Evolutionary conservation across 1,140 invertebrate species (phyloP).

Genomic region (Saccostrea cuccullata): DNA sequence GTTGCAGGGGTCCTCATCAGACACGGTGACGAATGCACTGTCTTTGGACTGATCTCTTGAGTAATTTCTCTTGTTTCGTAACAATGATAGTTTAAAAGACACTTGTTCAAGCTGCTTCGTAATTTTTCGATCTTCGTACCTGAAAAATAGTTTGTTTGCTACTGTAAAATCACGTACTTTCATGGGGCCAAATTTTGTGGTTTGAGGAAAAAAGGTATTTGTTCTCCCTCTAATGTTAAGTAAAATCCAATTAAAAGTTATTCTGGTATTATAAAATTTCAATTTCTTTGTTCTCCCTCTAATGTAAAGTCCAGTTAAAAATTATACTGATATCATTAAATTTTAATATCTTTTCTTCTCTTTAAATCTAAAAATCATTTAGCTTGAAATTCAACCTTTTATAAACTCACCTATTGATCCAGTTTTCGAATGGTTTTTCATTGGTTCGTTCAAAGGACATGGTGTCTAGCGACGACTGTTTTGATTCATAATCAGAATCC

Average conservation of each 20-base stretch:
- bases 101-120: slow-evolving; percentile 21
- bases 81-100: slow-evolving; percentile 1
- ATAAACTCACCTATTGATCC: background rate
- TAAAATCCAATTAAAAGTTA: too few relatives aligned
- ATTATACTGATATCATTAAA: too few relatives aligned
- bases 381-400: background rate
- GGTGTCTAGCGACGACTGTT: slow-evolving; percentile 62
- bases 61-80: background rate
- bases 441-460: background rate
- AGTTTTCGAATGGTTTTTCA: background rate
- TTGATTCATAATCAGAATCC: slow-evolving; percentile 69
- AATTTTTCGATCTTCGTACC: slow-evolving; percentile 50
- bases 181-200: too few relatives aligned
- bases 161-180: too few relatives aligned
- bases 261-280: too few relatives aligned
- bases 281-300: too few relatives aligned
- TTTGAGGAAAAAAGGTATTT: too few relatives aligned
- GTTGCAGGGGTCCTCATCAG: background rate
- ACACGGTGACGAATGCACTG: background rate
- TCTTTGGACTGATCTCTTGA: background rate
- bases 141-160: background rate
- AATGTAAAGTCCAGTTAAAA: too few relatives aligned
- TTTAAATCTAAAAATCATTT: too few relatives aligned
- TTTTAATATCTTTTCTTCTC: too few relatives aligned
- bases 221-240: too few relatives aligned